A percentile compares a stretch with the other conserved stretches of the same genome.
phyloP scores from a whole-genome alignment of 1,140 invertebrate species.

The Dermatophagoides farinae region DNA sequence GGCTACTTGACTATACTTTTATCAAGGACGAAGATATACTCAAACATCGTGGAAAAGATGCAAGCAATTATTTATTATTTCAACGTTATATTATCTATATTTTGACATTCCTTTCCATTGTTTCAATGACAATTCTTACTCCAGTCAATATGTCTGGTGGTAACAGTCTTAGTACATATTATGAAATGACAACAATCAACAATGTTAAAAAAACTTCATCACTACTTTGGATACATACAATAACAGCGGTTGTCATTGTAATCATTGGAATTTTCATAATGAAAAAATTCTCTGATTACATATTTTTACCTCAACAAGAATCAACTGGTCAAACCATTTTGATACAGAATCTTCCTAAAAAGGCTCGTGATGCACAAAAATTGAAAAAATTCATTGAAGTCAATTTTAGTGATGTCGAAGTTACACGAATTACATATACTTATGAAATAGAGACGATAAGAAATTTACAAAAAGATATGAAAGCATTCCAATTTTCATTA shows the following conservation, averaged over 20 bases:
- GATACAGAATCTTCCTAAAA: constrained; percentile 5
- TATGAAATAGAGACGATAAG: background rate
- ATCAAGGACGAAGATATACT: constrained; percentile 57
- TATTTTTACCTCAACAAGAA: background rate
- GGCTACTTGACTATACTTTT: constrained; percentile 11
- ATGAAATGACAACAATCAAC: constrained; percentile 7
- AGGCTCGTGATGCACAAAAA: background rate
- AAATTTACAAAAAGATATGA: background rate
- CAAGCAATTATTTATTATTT: constrained; percentile 76
- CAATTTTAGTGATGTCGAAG: background rate
- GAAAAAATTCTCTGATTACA: constrained; percentile 3
- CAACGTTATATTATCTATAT: constrained; percentile 72
- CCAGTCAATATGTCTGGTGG: constrained; percentile 32
- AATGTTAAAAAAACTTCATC: background rate
- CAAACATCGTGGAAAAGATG: constrained; percentile 69
- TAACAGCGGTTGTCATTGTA: background rate
- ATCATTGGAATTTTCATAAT: background rate
- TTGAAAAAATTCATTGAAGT: background rate
- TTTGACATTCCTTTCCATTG: constrained; percentile 46
- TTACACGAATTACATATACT: background rate
- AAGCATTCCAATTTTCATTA: background rate
- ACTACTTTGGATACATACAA: constrained; percentile 7
- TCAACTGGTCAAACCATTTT: background rate
- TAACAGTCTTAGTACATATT: background rate
- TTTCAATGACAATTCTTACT: constrained; percentile 35